Evolutionary conservation across 2,888 invertebrate genomes (phyloP).

Genomic region (Phalera bucephala): DNA sequence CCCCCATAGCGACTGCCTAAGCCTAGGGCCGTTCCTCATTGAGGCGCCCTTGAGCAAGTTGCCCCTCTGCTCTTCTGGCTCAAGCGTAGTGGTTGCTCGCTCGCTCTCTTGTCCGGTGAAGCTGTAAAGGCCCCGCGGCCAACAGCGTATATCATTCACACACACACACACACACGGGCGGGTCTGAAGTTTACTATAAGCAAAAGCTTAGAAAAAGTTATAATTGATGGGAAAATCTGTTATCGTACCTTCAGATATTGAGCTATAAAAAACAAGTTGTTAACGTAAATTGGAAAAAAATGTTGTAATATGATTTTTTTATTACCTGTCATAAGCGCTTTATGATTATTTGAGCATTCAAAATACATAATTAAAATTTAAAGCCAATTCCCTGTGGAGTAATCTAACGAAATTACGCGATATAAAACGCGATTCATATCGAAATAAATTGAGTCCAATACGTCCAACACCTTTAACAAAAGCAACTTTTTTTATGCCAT

Average conservation of each 20-base stretch:
- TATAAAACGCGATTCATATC: conserved; percentile 46
- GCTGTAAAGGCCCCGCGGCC: too few relatives aligned
- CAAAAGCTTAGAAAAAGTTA: conserved; percentile 53
- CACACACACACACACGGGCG: too few relatives aligned
- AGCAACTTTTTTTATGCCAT: conserved; percentile 9
- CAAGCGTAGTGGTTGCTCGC: too few relatives aligned
- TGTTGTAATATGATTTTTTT: conserved; percentile 66
- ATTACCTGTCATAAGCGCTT: conserved; percentile 72
- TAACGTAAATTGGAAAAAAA: conserved; percentile 78
- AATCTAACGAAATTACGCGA: conserved; percentile 54
- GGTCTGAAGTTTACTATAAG: too few relatives aligned
- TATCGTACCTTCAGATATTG: conserved; percentile 66
- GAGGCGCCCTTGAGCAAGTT: too few relatives aligned
- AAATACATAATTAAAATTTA: conserved; percentile 70
- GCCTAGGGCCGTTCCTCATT: too few relatives aligned
- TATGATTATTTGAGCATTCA: conserved; percentile 75
- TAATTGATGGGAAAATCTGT: conserved; percentile 72
- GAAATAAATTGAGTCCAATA: conserved; percentile 38
- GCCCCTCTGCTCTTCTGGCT: too few relatives aligned
- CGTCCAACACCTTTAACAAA: conserved; percentile 8
- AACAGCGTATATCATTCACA: too few relatives aligned
- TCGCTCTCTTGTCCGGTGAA: too few relatives aligned
- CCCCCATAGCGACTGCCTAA: too few relatives aligned
- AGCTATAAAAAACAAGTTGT: conserved; percentile 75
- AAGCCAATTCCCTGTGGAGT: conserved; percentile 58